phyloP scores from a whole-genome alignment of 92 coral and sea anemone species.

The Diadumene lineata region DNA sequence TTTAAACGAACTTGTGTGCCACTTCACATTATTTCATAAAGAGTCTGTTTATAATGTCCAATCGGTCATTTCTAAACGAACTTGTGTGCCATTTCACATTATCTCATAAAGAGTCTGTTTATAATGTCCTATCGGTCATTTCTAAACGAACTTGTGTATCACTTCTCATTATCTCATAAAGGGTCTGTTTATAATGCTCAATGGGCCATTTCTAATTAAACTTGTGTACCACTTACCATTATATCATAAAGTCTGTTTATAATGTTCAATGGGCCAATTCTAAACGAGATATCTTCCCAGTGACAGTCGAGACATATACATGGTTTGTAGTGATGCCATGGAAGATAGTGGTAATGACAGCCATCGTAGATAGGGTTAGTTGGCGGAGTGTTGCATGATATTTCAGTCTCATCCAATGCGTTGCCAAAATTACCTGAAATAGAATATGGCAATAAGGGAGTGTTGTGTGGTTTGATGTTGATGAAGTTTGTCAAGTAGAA shows the following conservation, averaged over 20 bases:
- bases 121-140: too few species aligned
- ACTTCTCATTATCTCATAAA: too few species aligned
- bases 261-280: slow-evolving; percentile 74
- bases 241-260: slow-evolving; percentile 50
- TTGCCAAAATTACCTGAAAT: slow-evolving; percentile 80
- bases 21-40: too few species aligned
- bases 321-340: slow-evolving; percentile 84
- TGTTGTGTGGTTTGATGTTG: background rate
- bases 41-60: too few species aligned
- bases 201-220: background rate
- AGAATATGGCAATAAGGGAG: background rate
- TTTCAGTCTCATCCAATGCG: slow-evolving; percentile 76
- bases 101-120: too few species aligned
- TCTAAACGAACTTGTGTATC: too few species aligned
- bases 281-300: slow-evolving; percentile 82
- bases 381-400: slow-evolving; percentile 87
- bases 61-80: too few species aligned
- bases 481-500: background rate
- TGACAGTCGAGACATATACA: slow-evolving; percentile 68
- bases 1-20: too few species aligned
- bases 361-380: slow-evolving; percentile 78
- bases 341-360: slow-evolving; percentile 67
- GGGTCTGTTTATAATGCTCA: too few species aligned
- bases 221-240: slow-evolving; percentile 51
- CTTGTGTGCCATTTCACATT: too few species aligned